These are phyloP conservation scores for Temnothorax unifasciatus DNA, from an alignment of 2,888 invertebrate genomes.

Conservation along the genomic window DNA sequence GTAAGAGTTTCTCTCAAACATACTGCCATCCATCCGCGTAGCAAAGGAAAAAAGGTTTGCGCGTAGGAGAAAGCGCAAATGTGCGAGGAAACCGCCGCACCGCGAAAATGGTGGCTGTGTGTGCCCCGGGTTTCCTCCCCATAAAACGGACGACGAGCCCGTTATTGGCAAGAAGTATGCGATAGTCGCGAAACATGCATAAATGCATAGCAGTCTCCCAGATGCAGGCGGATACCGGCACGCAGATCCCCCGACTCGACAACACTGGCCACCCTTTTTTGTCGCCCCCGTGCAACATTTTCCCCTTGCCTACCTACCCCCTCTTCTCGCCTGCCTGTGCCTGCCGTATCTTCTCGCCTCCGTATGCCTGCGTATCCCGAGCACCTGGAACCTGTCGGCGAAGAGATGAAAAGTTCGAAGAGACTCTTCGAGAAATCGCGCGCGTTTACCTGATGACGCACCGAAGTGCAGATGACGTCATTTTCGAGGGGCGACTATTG, in stretches of 20 bases:
- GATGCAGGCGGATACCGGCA: slow-evolving; percentile 81
- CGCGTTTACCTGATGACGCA: slow-evolving; percentile 37
- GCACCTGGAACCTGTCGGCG: slow-evolving; percentile 25
- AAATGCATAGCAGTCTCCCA: slow-evolving; percentile 83
- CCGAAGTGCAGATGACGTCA: slow-evolving; percentile 18
- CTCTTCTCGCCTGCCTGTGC: slow-evolving; percentile 2
- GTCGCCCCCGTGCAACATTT: slow-evolving; percentile 69
- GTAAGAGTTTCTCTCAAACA: neutral
- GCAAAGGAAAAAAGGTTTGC: neutral
- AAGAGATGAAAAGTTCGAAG: neutral
- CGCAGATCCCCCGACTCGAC: slow-evolving; percentile 81
- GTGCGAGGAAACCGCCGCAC: neutral
- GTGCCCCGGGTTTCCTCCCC: slow-evolving; percentile 64
- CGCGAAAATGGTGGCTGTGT: slow-evolving; percentile 70
- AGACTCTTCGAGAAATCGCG: neutral
- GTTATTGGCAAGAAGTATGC: slow-evolving; percentile 85
- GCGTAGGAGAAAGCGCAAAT: slow-evolving; percentile 17
- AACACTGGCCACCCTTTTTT: slow-evolving; percentile 76
- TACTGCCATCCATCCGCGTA: neutral
- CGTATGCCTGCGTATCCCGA: slow-evolving; percentile 32
- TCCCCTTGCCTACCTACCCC: slow-evolving; percentile 9
- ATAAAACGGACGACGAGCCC: slow-evolving; percentile 73
- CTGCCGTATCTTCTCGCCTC: neutral
- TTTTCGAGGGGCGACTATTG: neutral
- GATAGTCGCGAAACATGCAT: slow-evolving; percentile 84